phyloP scores from a whole-genome alignment of 2,113 vertebrate genomes.

The Delphinus delphis region DNA sequence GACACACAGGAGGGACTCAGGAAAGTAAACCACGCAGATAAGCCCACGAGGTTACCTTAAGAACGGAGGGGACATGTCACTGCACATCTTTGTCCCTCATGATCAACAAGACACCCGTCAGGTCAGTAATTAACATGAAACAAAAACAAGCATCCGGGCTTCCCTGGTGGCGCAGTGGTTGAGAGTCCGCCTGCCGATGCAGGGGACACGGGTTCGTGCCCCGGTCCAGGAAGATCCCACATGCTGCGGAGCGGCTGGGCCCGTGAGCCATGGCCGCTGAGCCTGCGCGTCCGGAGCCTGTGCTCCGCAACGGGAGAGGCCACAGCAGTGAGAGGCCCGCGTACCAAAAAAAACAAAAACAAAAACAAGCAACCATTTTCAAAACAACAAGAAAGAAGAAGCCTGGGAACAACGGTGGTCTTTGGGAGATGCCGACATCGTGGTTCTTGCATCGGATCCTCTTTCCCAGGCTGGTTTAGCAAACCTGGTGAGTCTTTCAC shows the following conservation, averaged over 20 bases:
- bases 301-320: no score
- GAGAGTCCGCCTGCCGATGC: no score
- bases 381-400: not conserved
- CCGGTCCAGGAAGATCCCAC: no score
- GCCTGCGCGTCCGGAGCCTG: no score
- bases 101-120: not conserved
- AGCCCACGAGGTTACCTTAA: rapidly evolving
- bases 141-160: not conserved
- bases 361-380: not conserved
- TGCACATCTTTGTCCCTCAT: not conserved
- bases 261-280: no score
- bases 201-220: no score
- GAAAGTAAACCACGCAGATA: not conserved
- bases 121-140: not conserved
- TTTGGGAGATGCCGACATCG: not conserved
- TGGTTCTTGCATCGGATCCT: rapidly evolving
- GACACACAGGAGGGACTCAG: rapidly evolving
- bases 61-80: not conserved
- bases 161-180: no score
- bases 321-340: no score
- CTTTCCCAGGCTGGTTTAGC: not conserved
- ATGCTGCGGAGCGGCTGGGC: no score
- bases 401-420: not conserved
- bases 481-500: not conserved
- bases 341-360: no score